Conservation (phyloP, 2,888 invertebrate genomes). For the Agriotes lineatus region DNA sequence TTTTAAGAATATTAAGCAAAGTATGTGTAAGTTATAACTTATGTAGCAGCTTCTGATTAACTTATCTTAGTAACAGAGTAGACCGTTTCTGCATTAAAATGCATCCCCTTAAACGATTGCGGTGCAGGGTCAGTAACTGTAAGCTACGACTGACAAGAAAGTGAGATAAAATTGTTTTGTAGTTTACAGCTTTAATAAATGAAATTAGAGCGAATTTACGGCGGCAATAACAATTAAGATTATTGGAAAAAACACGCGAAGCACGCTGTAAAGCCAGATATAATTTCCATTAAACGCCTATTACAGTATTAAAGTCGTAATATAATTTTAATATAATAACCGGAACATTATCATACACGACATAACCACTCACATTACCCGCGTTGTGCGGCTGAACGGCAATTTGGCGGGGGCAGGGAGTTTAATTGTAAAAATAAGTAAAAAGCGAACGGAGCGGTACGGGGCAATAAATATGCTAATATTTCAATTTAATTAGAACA, state of each 20-base stretch:
- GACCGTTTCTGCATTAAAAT: too few species aligned
- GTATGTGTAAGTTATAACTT: too few species aligned
- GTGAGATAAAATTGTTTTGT: slow-evolving; percentile 15
- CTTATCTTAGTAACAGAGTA: too few species aligned
- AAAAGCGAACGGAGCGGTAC: slow-evolving; percentile 10
- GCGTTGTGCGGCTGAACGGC: slow-evolving; percentile 1
- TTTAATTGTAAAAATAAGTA: slow-evolving; percentile 25
- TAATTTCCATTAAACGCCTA: slow-evolving; percentile 30
- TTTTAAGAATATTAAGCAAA: too few species aligned
- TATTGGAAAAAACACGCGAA: slow-evolving; percentile 28
- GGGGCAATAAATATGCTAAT: slow-evolving; percentile 41
- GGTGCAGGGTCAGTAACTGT: not conserved
- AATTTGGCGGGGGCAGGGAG: not conserved
- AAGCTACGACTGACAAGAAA: not conserved
- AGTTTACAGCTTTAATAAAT: slow-evolving; percentile 25
- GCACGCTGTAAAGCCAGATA: slow-evolving; percentile 16
- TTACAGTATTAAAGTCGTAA: slow-evolving; percentile 23
- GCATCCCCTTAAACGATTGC: not conserved
- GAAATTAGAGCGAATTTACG: slow-evolving; percentile 15
- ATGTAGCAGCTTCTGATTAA: too few species aligned
- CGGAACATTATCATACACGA: slow-evolving; percentile 27
- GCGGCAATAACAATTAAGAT: slow-evolving; percentile 22
- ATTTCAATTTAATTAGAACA: slow-evolving; percentile 42
- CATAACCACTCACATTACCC: slow-evolving; percentile 20
- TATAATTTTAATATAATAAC: slow-evolving; percentile 30